Conservation (phyloP, 2,797 vertebrate species). For the Triplophysa bombifrons region DNA sequence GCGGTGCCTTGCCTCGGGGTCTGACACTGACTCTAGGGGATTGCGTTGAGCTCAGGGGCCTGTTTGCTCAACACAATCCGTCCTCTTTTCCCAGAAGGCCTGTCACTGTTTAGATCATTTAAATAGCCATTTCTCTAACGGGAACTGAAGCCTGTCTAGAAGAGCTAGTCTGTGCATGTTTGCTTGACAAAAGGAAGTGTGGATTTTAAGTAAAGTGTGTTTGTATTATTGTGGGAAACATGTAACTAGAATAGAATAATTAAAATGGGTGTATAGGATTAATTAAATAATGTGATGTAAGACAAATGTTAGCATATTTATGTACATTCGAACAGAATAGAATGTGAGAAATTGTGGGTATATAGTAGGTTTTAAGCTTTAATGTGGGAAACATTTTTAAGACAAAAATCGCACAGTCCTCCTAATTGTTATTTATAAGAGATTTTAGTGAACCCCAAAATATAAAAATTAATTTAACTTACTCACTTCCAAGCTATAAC, state of each 20-base stretch:
- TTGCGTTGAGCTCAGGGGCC: conserved; percentile 78
- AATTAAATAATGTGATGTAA: no score
- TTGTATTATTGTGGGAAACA: conserved; percentile 8
- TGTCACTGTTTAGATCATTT: conserved; percentile 83
- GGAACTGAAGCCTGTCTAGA: conserved; percentile 66
- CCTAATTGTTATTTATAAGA: background rate
- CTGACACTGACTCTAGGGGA: conserved; percentile 78
- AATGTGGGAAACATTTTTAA: background rate
- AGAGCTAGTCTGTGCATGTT: conserved; percentile 52
- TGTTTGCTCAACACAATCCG: conserved; percentile 85
- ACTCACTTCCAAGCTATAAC: no score
- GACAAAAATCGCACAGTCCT: background rate
- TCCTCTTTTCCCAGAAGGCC: conserved; percentile 82
- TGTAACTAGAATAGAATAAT: background rate
- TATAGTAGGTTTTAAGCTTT: background rate
- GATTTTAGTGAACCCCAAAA: no score
- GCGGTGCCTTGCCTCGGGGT: conserved; percentile 76
- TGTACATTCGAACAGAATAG: background rate
- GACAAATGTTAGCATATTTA: background rate
- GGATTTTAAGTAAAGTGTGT: conserved; percentile 25
- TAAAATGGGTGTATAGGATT: background rate
- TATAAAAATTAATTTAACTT: no score
- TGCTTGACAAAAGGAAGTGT: conserved; percentile 42
- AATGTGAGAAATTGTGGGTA: background rate
- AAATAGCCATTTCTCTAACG: conserved; percentile 81